A percentile compares a stretch with the other conserved stretches of the same genome.
These are phyloP conservation scores for Drosophila infuscata DNA, from an alignment of 2,888 invertebrate species.

Conservation along the genomic window DNA sequence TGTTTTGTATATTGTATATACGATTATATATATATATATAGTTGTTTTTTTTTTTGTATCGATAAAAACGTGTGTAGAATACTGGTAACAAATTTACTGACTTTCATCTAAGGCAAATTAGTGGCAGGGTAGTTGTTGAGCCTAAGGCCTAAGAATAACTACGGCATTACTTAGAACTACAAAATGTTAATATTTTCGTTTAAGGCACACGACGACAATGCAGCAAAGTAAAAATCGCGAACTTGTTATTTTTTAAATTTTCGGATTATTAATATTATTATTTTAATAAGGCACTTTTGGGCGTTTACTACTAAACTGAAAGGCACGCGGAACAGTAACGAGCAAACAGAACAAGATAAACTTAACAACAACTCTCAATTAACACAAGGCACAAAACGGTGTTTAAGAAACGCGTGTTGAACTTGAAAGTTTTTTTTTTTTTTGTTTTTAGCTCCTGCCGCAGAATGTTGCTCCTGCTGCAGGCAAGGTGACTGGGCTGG, in stretches of 20 bases:
- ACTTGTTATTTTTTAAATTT: slow-evolving; percentile 8
- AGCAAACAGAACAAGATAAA: slow-evolving; percentile 33
- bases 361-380: slow-evolving; percentile 56
- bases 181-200: slow-evolving; percentile 26
- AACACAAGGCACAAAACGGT: slow-evolving; percentile 69
- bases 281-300: slow-evolving; percentile 58
- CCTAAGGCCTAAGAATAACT: slow-evolving; percentile 47
- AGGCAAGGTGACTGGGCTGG: slow-evolving; percentile 28
- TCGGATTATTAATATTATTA: slow-evolving; percentile 1
- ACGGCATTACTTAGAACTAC: slow-evolving; percentile 24
- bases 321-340: slow-evolving; percentile 51
- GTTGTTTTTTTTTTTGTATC: slow-evolving; percentile 22
- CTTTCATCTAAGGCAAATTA: slow-evolving; percentile 69
- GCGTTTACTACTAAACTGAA: slow-evolving; percentile 43
- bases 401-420: slow-evolving; percentile 52
- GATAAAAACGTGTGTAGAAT: slow-evolving; percentile 45
- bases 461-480: slow-evolving; percentile 13
- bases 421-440: slow-evolving; percentile 24
- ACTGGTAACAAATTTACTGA: slow-evolving; percentile 52
- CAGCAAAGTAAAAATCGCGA: slow-evolving; percentile 43
- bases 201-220: slow-evolving; percentile 71
- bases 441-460: neutral
- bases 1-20: slow-evolving; percentile 47
- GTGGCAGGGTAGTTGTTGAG: slow-evolving; percentile 55
- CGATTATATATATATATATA: slow-evolving; percentile 37